phyloP scores from a whole-genome alignment of 2,888 invertebrate genomes.

The Hecatera dysodea region DNA sequence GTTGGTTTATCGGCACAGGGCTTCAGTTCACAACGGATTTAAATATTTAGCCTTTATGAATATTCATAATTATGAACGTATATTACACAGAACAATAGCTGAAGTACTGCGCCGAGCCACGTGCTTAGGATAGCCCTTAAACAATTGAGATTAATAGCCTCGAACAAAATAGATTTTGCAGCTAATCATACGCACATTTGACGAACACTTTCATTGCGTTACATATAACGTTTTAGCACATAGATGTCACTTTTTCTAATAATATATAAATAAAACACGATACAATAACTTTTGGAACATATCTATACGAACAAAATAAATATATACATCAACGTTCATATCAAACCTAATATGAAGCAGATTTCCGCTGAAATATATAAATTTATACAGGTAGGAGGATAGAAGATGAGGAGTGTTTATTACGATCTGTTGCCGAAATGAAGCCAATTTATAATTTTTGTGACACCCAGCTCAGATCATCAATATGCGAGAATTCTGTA shows the following conservation, averaged over 20 bases:
- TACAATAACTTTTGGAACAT: slow-evolving; percentile 76
- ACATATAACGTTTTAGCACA: slow-evolving; percentile 91
- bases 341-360: slow-evolving; percentile 86
- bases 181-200: slow-evolving; percentile 87
- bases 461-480: slow-evolving; percentile 90
- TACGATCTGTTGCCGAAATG: slow-evolving; percentile 91
- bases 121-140: slow-evolving; percentile 84
- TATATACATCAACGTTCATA: slow-evolving; percentile 80
- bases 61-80: slow-evolving; percentile 38
- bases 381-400: slow-evolving; percentile 73
- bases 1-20: slow-evolving; percentile 80
- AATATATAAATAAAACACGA: slow-evolving; percentile 84
- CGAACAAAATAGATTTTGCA: slow-evolving; percentile 83
- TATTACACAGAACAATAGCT: slow-evolving; percentile 65
- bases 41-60: slow-evolving; percentile 42
- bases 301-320: slow-evolving; percentile 83
- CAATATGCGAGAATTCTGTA: slow-evolving; percentile 67
- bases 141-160: slow-evolving; percentile 81
- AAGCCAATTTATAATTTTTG: slow-evolving; percentile 85
- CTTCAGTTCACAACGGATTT: slow-evolving; percentile 72
- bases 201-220: slow-evolving; percentile 89
- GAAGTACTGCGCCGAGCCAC: slow-evolving; percentile 79
- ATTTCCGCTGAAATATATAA: slow-evolving; percentile 79
- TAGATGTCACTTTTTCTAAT: slow-evolving; percentile 84
- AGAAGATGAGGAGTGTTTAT: slow-evolving; percentile 78